Conservation (phyloP, 2,113 vertebrate species). For the Numenius arquata region DNA sequence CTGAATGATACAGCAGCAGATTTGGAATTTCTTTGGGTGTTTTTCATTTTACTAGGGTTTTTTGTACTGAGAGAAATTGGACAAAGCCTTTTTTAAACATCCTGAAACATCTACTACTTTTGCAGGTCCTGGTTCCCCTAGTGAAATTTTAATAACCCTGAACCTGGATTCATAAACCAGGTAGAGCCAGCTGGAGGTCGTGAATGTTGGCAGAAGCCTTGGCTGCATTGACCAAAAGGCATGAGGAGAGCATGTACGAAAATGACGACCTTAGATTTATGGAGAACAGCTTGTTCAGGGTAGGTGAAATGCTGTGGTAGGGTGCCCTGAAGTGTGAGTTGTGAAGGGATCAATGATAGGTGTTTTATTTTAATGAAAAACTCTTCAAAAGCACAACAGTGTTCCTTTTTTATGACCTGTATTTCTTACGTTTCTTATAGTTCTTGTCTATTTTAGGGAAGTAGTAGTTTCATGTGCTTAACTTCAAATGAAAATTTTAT, state of each 20-base stretch:
- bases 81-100: not conserved
- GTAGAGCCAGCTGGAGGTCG: not conserved
- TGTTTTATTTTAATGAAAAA: not conserved
- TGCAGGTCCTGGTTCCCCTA: not conserved
- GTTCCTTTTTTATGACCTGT: not conserved
- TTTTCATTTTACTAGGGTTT: not conserved
- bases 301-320: not conserved
- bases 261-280: not conserved
- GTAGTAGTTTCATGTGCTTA: not conserved
- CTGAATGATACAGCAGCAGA: not conserved
- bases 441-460: not conserved
- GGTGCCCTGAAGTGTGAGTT: not conserved
- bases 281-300: not conserved
- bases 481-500: not conserved
- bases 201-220: not conserved
- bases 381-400: not conserved
- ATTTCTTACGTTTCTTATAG: not conserved
- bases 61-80: not conserved
- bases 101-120: not conserved
- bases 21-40: not conserved
- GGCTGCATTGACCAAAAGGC: not conserved
- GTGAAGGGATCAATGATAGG: not conserved
- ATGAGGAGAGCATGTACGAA: accelerated
- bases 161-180: not conserved
- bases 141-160: not conserved